Percentiles rank a stretch among this genome's conserved stretches.
Evolutionary conservation across 2,113 vertebrate genomes (phyloP).

Genomic region (Apodemus speciosus): DNA sequence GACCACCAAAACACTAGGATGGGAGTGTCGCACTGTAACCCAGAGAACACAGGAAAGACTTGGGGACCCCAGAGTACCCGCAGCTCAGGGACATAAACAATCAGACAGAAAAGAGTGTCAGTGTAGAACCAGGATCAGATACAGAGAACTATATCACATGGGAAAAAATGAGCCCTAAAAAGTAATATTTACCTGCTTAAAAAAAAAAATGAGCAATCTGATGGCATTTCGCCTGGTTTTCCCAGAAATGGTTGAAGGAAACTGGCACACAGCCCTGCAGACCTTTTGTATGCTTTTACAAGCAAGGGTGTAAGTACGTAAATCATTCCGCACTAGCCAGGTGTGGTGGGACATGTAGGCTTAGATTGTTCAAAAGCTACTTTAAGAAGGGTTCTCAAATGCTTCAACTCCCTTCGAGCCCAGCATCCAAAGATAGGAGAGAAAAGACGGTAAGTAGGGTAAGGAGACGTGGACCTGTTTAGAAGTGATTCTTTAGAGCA

Average conservation of each 20-base stretch:
- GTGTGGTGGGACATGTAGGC: too few relatives aligned
- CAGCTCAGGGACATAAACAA: not conserved
- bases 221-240: not conserved
- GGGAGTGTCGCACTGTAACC: not conserved
- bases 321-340: not conserved
- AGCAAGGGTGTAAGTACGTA: not conserved
- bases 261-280: not conserved
- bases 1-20: not conserved
- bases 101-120: not conserved
- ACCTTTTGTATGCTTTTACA: not conserved
- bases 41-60: not conserved
- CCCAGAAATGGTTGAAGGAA: not conserved
- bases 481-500: too few relatives aligned
- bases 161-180: not conserved
- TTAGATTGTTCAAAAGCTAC: too few relatives aligned
- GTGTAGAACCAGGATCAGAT: too few relatives aligned
- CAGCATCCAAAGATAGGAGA: too few relatives aligned
- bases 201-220: too few relatives aligned
- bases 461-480: too few relatives aligned
- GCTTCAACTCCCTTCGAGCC: too few relatives aligned
- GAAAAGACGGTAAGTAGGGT: too few relatives aligned
- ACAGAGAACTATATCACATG: not conserved
- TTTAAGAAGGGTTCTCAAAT: too few relatives aligned
- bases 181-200: too few relatives aligned
- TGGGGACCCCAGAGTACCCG: not conserved